Conservation (phyloP, 2,797 vertebrate genomes). For the Malacoraja senta region DNA sequence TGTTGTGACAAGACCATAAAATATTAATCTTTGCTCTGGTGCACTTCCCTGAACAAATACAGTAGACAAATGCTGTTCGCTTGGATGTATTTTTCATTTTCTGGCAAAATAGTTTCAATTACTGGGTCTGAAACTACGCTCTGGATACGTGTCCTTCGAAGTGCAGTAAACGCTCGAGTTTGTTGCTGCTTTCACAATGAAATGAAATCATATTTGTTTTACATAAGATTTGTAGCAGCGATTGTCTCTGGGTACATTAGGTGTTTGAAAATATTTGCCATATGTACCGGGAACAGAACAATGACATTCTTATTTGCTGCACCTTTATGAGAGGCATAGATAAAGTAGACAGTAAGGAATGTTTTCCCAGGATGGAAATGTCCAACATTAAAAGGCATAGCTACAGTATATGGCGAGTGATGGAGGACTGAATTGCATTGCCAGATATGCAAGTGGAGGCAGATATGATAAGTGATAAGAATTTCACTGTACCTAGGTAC, state of each 20-base stretch:
- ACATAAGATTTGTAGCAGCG: neutral
- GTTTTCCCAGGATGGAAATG: too few species aligned
- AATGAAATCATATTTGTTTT: neutral
- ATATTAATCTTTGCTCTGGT: conserved; percentile 30
- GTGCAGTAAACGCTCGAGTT: too few species aligned
- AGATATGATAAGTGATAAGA: too few species aligned
- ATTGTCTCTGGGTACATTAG: neutral
- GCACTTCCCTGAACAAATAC: neutral
- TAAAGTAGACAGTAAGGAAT: too few species aligned
- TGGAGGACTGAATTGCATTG: too few species aligned
- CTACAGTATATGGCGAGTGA: too few species aligned
- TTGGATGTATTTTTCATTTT: conserved; percentile 17
- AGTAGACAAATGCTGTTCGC: neutral
- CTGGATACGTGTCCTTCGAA: neutral
- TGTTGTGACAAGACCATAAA: conserved; percentile 7
- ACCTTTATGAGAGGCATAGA: too few species aligned
- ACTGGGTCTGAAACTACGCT: neutral
- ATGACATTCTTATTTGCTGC: too few species aligned
- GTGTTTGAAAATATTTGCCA: neutral
- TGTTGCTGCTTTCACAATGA: neutral
- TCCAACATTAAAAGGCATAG: too few species aligned
- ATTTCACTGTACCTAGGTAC: too few species aligned
- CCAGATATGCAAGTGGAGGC: too few species aligned
- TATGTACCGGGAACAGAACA: too few species aligned
- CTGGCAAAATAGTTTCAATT: conserved; percentile 27